Evolutionary conservation across 2,888 invertebrate genomes (phyloP), one percentile per base, ranked within the genome.

Genomic region (Apomyelois bistriatella): DNA sequence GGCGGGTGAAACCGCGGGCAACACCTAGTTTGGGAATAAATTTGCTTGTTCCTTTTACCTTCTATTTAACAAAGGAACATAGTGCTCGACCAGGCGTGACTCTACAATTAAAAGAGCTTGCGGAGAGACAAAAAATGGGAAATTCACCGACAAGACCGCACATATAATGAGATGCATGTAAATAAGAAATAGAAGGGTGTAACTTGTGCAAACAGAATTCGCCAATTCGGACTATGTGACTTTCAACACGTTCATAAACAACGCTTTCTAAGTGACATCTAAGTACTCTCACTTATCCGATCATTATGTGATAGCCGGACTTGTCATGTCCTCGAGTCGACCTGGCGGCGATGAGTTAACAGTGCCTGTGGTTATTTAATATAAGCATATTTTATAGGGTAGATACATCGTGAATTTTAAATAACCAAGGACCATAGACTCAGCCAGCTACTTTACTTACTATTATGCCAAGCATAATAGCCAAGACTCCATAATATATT

Each of bases 261-360:
- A 22, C 41, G 41, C 49, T 50, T 50, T 50, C 49, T 50, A 50
- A 50, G 30, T 16, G 40, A 10, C 40, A 40, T 30, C 37, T 28
- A 40, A 22, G 28, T 50, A 30, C 49, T 50, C 49, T 50, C 49
- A 40, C 49, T 50, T 32, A 40, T 15, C 15, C 9, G 8, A 73
- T 68, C 70, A 63, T 22, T 22, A 72, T 70, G 61, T 58, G 68
- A 59, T 57, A 16, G 42, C 42, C 42, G 42, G 42, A 30, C 13
- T 61, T 59, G 62, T 57, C 61, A 56, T 57, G 64, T 64, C 60
- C 57, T 64, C 61, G 57, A 50, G 60, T 55, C 53, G 51, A 58
- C 56, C 32, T 32, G 32, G 32, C 32, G 10, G 32, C 32, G 7
- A 32, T 7, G 32, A 32, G 32, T 32, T 4, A 3, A 3, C 5